A percentile compares a stretch with the other conserved stretches of the same genome.
phyloP scores from a whole-genome alignment of 53 echinoderm and acorn worm species.

The Stichopus horrens region DNA sequence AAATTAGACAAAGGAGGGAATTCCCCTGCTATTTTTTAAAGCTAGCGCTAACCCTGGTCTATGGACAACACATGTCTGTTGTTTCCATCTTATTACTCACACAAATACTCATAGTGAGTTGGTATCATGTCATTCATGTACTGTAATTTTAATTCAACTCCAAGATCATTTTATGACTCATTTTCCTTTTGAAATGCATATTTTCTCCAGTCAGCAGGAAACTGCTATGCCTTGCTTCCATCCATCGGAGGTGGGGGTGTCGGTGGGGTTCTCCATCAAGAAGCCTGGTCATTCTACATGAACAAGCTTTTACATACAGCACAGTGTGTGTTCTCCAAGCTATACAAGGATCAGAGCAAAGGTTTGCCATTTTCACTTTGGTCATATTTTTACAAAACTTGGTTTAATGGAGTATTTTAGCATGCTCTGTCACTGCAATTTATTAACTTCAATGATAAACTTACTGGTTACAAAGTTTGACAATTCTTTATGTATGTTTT shows the following conservation, averaged over 20 bases:
- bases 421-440: not conserved
- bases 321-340: slow-evolving; percentile 39
- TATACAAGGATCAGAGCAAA: slow-evolving; percentile 63
- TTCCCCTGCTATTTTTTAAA: no score
- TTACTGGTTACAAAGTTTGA: no score
- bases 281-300: slow-evolving; percentile 70
- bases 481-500: not conserved
- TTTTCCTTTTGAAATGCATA: no score
- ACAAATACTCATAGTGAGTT: no score
- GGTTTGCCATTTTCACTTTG: slow-evolving; percentile 42
- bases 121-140: no score
- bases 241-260: slow-evolving; percentile 79
- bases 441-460: no score
- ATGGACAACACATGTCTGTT: no score
- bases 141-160: no score
- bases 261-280: slow-evolving; percentile 73
- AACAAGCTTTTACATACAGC: slow-evolving; percentile 53
- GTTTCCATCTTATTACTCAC: no score
- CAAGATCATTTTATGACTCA: no score
- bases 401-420: not conserved
- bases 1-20: no score
- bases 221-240: slow-evolving; percentile 68
- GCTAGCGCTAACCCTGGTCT: no score
- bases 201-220: slow-evolving; percentile 53
- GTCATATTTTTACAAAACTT: not conserved